A percentile compares a stretch with the other conserved stretches of the same genome.
phyloP scores from a whole-genome alignment of 2,888 invertebrate genomes.

The Drosophila neutralis region DNA sequence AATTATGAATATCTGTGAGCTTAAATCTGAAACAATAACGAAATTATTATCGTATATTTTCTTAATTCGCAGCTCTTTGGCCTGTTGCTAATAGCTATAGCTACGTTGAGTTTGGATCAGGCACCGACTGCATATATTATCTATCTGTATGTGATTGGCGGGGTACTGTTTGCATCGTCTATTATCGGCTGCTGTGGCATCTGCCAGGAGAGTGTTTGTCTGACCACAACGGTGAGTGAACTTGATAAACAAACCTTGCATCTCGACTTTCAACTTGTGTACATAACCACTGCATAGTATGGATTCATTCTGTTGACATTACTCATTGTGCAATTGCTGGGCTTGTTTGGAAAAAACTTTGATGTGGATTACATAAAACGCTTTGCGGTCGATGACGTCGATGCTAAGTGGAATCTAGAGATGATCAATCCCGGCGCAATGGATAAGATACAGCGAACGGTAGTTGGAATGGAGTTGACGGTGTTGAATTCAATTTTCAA shows the following conservation, averaged over 20 bases:
- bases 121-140: constrained; percentile 65
- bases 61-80: constrained; percentile 66
- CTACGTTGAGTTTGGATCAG: constrained; percentile 53
- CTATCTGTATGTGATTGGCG: constrained; percentile 70
- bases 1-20: background rate
- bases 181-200: constrained; percentile 79
- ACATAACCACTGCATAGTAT: constrained; percentile 86
- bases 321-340: constrained; percentile 89
- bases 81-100: constrained; percentile 66
- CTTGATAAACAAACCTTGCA: constrained; percentile 25
- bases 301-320: constrained; percentile 89
- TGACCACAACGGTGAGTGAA: constrained; percentile 75
- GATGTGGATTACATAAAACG: constrained; percentile 86
- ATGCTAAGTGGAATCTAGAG: constrained; percentile 84
- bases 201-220: constrained; percentile 72
- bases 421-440: constrained; percentile 66
- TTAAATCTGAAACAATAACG: background rate
- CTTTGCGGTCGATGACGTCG: constrained; percentile 86
- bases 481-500: too few relatives aligned
- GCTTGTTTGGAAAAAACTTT: constrained; percentile 87
- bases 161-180: constrained; percentile 66
- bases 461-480: constrained; percentile 37
- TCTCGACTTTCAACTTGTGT: constrained; percentile 22
- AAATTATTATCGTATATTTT: constrained; percentile 1
- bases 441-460: constrained; percentile 75